Percentiles rank a stretch among this genome's conserved stretches.
phyloP scores from a whole-genome alignment of 2,888 invertebrate genomes.

The Erebia aethiops region DNA sequence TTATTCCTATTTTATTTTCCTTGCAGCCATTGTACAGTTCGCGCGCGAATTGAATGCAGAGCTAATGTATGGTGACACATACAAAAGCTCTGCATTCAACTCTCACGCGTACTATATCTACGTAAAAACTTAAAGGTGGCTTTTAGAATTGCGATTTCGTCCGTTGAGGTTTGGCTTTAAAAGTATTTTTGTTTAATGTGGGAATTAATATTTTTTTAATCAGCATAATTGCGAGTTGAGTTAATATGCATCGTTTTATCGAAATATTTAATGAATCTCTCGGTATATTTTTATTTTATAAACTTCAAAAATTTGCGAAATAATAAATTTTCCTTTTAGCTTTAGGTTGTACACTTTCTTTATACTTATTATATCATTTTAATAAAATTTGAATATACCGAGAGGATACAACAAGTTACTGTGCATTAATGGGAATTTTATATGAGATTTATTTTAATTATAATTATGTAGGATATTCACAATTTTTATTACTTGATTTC shows the following conservation, averaged over 20 bases:
- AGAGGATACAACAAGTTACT: slow-evolving; percentile 29
- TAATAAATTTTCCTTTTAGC: no score
- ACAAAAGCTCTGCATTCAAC: no score
- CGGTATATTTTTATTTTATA: slow-evolving; percentile 15
- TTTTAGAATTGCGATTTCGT: not conserved
- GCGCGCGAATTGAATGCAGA: no score
- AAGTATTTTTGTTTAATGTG: not conserved
- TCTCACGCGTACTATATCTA: no score
- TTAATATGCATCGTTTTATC: slow-evolving; percentile 31
- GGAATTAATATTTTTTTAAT: not conserved
- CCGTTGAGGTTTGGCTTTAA: not conserved
- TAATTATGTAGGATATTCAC: slow-evolving; percentile 50
- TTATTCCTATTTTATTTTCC: not conserved
- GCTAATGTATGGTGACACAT: no score
- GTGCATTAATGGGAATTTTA: slow-evolving; percentile 33
- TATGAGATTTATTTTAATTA: slow-evolving; percentile 52
- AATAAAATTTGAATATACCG: slow-evolving; percentile 20
- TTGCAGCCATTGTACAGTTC: not conserved
- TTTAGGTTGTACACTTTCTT: no score
- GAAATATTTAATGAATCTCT: slow-evolving; percentile 21
- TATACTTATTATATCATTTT: not conserved
- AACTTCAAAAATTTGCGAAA: not conserved
- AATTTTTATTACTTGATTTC: slow-evolving; percentile 60
- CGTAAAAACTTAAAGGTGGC: not conserved
- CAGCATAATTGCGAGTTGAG: no score